Percentiles rank a stretch among this genome's conserved stretches.
Conservation (phyloP, 2,797 vertebrate genomes). For the Salmo trutta region DNA sequence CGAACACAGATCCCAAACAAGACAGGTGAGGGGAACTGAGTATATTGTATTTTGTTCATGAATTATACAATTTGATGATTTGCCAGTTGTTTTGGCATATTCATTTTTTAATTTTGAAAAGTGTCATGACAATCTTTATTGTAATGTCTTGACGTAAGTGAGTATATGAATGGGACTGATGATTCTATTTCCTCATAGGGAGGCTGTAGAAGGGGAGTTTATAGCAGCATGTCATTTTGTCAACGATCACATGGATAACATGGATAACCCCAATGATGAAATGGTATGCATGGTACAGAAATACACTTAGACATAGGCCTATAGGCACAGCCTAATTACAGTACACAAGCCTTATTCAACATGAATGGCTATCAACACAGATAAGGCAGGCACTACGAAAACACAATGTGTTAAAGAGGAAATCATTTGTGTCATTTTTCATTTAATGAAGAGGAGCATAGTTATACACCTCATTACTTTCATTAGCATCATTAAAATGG, state of each 20-base stretch:
- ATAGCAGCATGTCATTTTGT: slow-evolving; percentile 82
- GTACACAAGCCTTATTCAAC: background rate
- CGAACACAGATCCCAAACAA: slow-evolving; percentile 17
- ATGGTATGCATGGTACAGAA: slow-evolving; percentile 57
- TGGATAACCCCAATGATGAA: slow-evolving; percentile 76
- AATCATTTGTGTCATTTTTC: background rate
- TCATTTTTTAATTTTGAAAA: background rate
- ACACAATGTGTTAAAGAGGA: background rate
- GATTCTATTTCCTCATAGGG: slow-evolving; percentile 62
- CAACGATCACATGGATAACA: slow-evolving; percentile 83
- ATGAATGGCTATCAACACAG: background rate
- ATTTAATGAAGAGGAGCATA: background rate
- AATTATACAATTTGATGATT: background rate
- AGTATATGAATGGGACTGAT: background rate
- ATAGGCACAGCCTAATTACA: background rate
- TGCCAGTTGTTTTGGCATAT: no score
- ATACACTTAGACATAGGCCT: no score
- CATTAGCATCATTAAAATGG: background rate
- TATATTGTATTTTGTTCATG: slow-evolving; percentile 6
- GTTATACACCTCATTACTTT: background rate
- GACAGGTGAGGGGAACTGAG: slow-evolving; percentile 58
- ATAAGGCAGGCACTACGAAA: background rate
- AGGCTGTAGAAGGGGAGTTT: slow-evolving; percentile 80
- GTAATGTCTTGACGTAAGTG: background rate
- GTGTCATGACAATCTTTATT: background rate